Base-by-base conservation (phyloP, 2,888 invertebrate genomes). In the Pseudeuparius sepicola region DNA sequence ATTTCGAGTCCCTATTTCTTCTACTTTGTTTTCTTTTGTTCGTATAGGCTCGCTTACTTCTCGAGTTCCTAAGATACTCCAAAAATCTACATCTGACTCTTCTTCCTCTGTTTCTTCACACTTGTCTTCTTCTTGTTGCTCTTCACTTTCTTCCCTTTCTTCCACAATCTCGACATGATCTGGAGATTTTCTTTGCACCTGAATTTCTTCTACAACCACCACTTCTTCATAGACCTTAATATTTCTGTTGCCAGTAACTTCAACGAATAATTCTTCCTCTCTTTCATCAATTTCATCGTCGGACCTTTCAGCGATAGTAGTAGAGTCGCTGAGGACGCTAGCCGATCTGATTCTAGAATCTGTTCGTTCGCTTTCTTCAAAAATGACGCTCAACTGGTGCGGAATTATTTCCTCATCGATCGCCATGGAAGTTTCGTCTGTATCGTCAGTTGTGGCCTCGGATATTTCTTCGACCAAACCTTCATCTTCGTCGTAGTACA, bases 311-410 rank as follows among this genome's bases (percentile, higher is more conserved):
- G 59, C 57, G 11, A 59, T 46, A 3, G 56, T 59, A 4, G 56
- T 54, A 3, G 46, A 40, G 31, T 55, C 55, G 39, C 54, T 55
- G 5, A 48, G 26, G 10, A 56, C 56, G 41, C 64, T 65, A 4
- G 54, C 45, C 36, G 56, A 56, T 36, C 60, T 45, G 9, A 36
- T 11, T 33, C 59, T 57, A 14, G 57, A 58, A 30, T 60, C 59
- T 13, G 56, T 63, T 43, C 53, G 57, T 45, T 74, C 73, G 35
- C 68, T 68, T 46, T 75, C 75, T 51, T 76, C 75, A 48, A 65
- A 70, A 33, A 75, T 75, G 0, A 73, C 65, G 48, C 73, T 74
- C 4, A 75, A 52, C 32, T 68, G 65, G 51, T 70, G 67, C 4
- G 67, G 65, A 24, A 63, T 53, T 23, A 50, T 49, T 18, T 57